Evolutionary conservation across 2,113 vertebrate genomes (phyloP).

Genomic region (Rhinoderma darwinii): DNA sequence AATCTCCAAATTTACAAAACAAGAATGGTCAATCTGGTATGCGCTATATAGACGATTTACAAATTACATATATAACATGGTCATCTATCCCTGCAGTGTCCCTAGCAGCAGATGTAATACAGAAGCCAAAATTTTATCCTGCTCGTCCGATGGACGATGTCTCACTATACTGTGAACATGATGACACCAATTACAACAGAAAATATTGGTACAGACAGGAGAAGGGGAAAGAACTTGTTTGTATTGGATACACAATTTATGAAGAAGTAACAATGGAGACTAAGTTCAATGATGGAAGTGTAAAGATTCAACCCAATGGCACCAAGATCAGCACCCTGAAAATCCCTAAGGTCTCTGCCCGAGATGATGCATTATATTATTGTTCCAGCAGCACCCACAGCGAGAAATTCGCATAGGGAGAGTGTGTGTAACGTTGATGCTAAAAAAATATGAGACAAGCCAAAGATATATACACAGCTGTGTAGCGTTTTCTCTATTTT

Average conservation of each 20-base stretch:
- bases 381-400: slow-evolving; percentile 35
- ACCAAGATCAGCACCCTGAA: slow-evolving; percentile 1
- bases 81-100: background rate
- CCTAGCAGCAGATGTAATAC: background rate
- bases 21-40: no score
- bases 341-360: background rate
- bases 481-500: no score
- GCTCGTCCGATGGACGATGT: background rate
- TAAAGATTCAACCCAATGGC: background rate
- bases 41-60: no score
- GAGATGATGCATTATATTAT: background rate
- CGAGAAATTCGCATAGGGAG: background rate
- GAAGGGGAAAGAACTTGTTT: background rate
- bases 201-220: slow-evolving; percentile 13
- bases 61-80: no score
- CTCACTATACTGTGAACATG: background rate
- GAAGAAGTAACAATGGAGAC: background rate
- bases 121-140: background rate
- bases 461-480: no score
- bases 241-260: background rate
- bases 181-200: background rate
- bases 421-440: background rate
- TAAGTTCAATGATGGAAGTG: background rate
- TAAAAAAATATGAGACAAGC: no score
- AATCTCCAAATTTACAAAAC: no score